Conservation (phyloP, 2,797 vertebrate genomes). For the Peromyscus eremicus region DNA sequence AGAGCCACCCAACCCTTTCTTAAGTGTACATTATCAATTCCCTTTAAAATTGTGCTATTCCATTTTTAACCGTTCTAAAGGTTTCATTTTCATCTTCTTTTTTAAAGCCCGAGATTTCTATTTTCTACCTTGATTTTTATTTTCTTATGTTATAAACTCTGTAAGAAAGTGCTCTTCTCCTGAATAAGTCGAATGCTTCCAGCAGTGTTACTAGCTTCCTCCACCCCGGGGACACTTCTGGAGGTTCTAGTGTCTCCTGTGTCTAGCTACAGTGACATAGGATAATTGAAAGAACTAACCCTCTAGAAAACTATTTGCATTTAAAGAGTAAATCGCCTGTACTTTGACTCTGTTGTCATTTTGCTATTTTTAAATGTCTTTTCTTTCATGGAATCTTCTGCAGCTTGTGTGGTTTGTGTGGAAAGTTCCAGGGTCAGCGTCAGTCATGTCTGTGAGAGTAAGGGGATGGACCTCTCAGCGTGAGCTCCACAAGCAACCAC, state of each 20-base stretch:
- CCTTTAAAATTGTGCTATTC: neutral
- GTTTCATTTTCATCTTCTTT: neutral
- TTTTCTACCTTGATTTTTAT: conserved; percentile 57
- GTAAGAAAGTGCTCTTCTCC: neutral
- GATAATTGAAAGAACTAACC: neutral
- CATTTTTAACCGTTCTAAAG: neutral
- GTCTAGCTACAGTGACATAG: neutral
- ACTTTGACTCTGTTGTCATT: neutral
- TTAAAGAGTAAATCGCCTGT: neutral
- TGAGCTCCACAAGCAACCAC: neutral
- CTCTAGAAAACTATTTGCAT: neutral
- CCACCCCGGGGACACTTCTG: neutral
- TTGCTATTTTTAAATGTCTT: neutral
- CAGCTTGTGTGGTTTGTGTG: neutral
- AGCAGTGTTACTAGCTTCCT: neutral
- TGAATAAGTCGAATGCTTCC: neutral
- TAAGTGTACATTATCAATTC: neutral
- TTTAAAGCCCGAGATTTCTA: neutral
- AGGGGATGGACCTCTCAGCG: neutral
- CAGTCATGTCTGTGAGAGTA: neutral
- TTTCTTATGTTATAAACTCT: conserved; percentile 27
- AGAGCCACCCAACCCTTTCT: neutral
- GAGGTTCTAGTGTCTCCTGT: neutral
- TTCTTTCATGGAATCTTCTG: too few species aligned
- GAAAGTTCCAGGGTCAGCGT: neutral